Evolutionary conservation across 1,140 invertebrate genomes (phyloP).

Genomic region (Euschistus heros): DNA sequence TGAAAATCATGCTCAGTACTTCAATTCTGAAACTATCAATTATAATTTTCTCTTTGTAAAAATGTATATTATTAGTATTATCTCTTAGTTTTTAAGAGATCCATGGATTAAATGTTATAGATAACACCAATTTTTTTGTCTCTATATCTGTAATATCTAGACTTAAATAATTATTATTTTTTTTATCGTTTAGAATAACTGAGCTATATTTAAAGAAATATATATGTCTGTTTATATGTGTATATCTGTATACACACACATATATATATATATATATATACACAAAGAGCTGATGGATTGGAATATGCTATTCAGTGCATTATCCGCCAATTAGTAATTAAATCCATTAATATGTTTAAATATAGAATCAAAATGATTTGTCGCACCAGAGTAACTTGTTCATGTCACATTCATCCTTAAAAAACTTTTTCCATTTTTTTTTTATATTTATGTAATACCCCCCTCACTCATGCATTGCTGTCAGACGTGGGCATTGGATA

Average conservation of each 20-base stretch:
- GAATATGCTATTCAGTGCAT: too few relatives aligned
- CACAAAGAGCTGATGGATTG: too few relatives aligned
- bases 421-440: neutral
- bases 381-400: constrained; percentile 3
- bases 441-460: neutral
- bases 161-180: neutral
- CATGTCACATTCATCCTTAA: neutral
- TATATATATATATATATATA: too few relatives aligned
- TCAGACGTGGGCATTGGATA: constrained; percentile 17
- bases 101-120: constrained; percentile 20
- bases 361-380: constrained; percentile 10
- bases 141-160: neutral
- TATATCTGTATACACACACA: too few relatives aligned
- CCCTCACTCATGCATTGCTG: constrained; percentile 11
- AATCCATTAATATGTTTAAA: constrained; percentile 3
- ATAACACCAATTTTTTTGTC: constrained; percentile 21
- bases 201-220: constrained; percentile 18
- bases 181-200: constrained; percentile 10
- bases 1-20: neutral
- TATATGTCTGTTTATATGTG: neutral
- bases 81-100: neutral
- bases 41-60: neutral
- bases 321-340: neutral
- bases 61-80: constrained; percentile 5
- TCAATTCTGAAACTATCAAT: neutral